Conservation (phyloP, 2,888 invertebrate genomes). For the Homarus gammarus region DNA sequence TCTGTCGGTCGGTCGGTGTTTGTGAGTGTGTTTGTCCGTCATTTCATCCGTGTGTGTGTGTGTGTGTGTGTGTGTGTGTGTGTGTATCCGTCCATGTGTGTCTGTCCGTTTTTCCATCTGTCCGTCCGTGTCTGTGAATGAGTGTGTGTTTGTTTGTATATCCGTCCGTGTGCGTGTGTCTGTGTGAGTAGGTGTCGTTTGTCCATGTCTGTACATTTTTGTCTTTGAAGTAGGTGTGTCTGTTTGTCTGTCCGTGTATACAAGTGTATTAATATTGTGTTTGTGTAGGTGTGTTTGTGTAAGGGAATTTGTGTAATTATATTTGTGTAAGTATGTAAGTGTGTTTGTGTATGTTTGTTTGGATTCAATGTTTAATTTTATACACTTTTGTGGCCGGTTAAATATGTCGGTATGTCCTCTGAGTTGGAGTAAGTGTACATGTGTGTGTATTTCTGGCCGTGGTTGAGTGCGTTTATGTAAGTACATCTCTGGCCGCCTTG, state of each 20-base stretch:
- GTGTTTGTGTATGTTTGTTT: neutral
- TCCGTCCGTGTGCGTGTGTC: neutral
- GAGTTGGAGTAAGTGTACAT: too few species aligned
- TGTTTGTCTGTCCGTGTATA: neutral
- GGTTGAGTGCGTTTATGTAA: too few species aligned
- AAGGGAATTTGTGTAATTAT: neutral
- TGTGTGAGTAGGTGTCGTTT: neutral
- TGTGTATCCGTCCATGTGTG: neutral
- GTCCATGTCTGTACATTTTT: neutral
- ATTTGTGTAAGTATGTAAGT: conserved; percentile 1
- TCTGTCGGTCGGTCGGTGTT: neutral
- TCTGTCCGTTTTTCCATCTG: neutral
- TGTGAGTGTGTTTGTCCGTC: conserved; percentile 18
- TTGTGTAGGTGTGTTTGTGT: conserved; percentile 39
- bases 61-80: neutral
- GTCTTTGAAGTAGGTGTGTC: neutral
- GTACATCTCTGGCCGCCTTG: too few species aligned
- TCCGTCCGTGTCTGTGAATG: conserved; percentile 19
- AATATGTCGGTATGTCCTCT: too few species aligned
- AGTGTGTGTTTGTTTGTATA: conserved; percentile 21
- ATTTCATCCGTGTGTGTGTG: neutral
- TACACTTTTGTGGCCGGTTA: too few species aligned
- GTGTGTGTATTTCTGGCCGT: too few species aligned
- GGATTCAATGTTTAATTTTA: too few species aligned
- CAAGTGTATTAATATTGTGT: neutral